phyloP scores from a whole-genome alignment of 2,888 invertebrate genomes.

The Rambutsinella grinnellia region DNA sequence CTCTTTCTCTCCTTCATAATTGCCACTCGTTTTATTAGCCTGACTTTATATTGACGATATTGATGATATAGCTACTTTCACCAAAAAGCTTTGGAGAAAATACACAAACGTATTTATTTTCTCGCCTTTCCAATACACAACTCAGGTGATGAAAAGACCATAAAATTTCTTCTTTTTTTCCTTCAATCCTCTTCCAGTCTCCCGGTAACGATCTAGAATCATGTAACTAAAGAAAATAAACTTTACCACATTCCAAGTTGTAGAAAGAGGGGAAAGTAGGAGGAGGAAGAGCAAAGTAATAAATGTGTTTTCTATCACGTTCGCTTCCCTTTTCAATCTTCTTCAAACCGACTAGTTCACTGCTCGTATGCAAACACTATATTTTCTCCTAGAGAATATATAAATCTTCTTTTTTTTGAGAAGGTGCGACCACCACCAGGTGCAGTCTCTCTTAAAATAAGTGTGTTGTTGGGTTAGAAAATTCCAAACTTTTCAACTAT shows the following conservation, averaged over 20 bases:
- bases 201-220: background rate
- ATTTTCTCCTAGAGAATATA: background rate
- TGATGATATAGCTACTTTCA: too few species aligned
- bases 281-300: slow-evolving; percentile 15
- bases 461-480: too few species aligned
- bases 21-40: too few species aligned
- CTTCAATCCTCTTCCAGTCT: background rate
- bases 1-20: too few species aligned
- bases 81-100: too few species aligned
- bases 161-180: slow-evolving; percentile 31
- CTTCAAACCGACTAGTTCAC: background rate
- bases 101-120: too few species aligned
- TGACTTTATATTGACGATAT: too few species aligned
- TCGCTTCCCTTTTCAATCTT: slow-evolving; percentile 32
- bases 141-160: slow-evolving; percentile 48
- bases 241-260: background rate
- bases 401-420: background rate
- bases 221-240: background rate
- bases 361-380: background rate
- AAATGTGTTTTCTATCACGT: slow-evolving; percentile 40
- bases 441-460: too few species aligned
- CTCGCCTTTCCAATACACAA: too few species aligned
- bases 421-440: background rate
- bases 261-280: background rate
- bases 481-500: too few species aligned